These are phyloP conservation scores for Leucania comma DNA, from an alignment of 2,888 invertebrate species.

Conservation along the genomic window DNA sequence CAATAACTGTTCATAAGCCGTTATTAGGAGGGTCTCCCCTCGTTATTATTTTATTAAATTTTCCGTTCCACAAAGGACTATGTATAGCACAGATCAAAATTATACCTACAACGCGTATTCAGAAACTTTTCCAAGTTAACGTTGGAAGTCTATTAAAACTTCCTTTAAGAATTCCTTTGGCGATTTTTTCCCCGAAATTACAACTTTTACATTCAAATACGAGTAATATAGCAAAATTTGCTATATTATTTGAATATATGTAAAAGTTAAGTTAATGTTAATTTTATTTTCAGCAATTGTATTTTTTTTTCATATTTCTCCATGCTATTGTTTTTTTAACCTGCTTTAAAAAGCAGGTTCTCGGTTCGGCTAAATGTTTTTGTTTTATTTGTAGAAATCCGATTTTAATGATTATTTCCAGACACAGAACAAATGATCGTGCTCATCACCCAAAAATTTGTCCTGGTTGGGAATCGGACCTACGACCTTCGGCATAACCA, in stretches of 20 bases:
- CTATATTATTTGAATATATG: no score
- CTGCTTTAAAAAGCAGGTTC: no score
- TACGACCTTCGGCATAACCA: no score
- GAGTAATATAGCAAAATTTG: slow-evolving; percentile 18
- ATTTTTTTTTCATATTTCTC: neutral
- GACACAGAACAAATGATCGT: no score
- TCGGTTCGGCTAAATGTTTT: no score
- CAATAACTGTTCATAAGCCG: slow-evolving; percentile 23
- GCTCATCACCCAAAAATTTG: no score
- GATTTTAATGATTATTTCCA: no score
- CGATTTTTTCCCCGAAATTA: slow-evolving; percentile 38
- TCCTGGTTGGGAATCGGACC: no score
- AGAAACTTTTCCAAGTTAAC: slow-evolving; percentile 65
- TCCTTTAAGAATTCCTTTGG: slow-evolving; percentile 40
- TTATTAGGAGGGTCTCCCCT: slow-evolving; percentile 15
- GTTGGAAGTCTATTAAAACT: slow-evolving; percentile 72
- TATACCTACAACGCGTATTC: slow-evolving; percentile 44
- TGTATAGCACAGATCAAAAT: slow-evolving; percentile 19
- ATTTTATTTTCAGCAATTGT: neutral
- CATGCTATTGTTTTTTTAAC: no score
- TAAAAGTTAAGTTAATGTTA: no score
- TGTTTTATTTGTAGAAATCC: no score
- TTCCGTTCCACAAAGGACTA: slow-evolving; percentile 32
- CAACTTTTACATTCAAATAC: slow-evolving; percentile 40
- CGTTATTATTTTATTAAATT: slow-evolving; percentile 41